These are phyloP conservation scores for Tipula helvola DNA, from an alignment of 2,888 invertebrate species.

Conservation along the genomic window DNA sequence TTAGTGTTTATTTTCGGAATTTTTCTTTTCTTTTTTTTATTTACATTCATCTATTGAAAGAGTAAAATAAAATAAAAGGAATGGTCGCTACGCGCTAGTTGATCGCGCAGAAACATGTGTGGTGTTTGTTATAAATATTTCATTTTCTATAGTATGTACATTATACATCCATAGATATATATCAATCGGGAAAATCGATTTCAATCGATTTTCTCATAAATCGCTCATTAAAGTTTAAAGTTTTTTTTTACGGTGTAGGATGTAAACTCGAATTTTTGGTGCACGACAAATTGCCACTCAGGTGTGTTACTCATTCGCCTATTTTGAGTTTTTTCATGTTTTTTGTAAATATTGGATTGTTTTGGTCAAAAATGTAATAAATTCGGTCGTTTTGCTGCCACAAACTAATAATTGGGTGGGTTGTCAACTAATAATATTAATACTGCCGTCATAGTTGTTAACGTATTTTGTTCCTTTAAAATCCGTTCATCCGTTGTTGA, in stretches of 20 bases:
- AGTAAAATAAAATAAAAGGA: neutral
- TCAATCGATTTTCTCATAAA: neutral
- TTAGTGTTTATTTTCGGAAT: neutral
- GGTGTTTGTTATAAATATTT: neutral
- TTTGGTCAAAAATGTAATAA: neutral
- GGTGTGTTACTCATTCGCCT: neutral
- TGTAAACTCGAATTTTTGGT: neutral
- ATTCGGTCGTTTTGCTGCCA: no score
- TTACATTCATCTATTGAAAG: neutral
- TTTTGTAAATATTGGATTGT: neutral
- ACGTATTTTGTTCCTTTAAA: no score
- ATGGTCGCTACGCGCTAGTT: neutral
- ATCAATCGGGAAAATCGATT: neutral
- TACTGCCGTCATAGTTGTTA: no score
- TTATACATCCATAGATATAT: neutral
- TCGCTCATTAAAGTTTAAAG: neutral
- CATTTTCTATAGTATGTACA: neutral
- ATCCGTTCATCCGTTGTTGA: no score
- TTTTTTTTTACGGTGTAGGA: neutral
- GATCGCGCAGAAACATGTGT: neutral
- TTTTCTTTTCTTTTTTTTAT: neutral
- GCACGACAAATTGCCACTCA: neutral
- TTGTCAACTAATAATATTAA: no score
- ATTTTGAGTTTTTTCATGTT: neutral
- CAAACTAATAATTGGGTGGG: no score